Evolutionary conservation across 35 echinoderm and acorn worm genomes (phyloP).

Genomic region (Stichopus chloronotus): DNA sequence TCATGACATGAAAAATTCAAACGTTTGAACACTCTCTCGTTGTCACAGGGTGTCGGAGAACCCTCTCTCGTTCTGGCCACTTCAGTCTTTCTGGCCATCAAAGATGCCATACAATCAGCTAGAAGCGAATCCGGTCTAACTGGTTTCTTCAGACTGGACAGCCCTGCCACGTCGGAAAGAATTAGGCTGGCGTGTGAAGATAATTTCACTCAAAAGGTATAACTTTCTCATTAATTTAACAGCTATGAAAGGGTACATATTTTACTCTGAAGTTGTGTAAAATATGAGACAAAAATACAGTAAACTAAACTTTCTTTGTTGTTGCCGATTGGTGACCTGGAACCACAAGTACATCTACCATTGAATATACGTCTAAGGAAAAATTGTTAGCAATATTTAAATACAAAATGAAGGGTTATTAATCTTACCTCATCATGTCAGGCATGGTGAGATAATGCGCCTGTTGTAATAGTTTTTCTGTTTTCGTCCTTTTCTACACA

Average conservation of each 20-base stretch:
- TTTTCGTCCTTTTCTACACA: background rate
- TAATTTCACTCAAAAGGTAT: conserved; percentile 42
- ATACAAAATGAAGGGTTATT: background rate
- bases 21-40: too few relatives aligned
- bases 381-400: background rate
- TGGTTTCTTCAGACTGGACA: conserved; percentile 49
- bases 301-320: too few relatives aligned
- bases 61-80: conserved; percentile 23
- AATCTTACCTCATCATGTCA: background rate
- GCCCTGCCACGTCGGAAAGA: conserved; percentile 55
- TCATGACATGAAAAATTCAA: too few relatives aligned
- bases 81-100: conserved; percentile 56
- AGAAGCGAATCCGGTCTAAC: background rate
- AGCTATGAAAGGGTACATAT: background rate
- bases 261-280: too few relatives aligned
- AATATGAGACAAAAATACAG: too few relatives aligned
- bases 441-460: background rate
- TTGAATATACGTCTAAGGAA: background rate
- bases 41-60: conserved; percentile 54
- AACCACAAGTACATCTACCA: too few relatives aligned
- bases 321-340: too few relatives aligned
- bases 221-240: background rate
- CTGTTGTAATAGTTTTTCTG: background rate
- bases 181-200: conserved; percentile 51
- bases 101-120: conserved; percentile 39